Percentiles rank a stretch among this genome's conserved stretches.
Evolutionary conservation across 2,888 invertebrate species (phyloP).

Genomic region (Blastobasis lacticolella): DNA sequence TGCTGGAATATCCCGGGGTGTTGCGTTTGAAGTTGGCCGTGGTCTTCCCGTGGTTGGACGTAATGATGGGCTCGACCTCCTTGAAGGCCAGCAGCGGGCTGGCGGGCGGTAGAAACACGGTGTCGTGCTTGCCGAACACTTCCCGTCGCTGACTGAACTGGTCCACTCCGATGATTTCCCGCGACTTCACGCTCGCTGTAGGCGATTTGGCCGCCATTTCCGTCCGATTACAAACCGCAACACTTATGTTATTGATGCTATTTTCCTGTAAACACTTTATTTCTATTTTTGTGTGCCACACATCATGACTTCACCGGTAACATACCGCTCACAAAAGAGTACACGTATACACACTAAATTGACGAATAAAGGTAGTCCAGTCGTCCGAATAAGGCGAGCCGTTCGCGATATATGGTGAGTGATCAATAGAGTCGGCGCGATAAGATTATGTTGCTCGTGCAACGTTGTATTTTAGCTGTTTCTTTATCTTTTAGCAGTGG

Average conservation of each 20-base stretch:
- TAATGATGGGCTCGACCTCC: conserved; percentile 54
- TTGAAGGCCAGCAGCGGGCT: conserved; percentile 46
- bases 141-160: conserved; percentile 70
- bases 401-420: conserved; percentile 66
- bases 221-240: conserved; percentile 70
- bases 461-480: conserved; percentile 52
- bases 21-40: conserved; percentile 64
- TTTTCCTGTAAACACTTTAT: conserved; percentile 68
- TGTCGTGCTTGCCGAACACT: conserved; percentile 67
- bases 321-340: conserved; percentile 57
- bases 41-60: conserved; percentile 64
- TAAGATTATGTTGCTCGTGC: conserved; percentile 61
- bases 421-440: conserved; percentile 67
- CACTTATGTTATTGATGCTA: conserved; percentile 68
- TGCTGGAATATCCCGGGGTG: conserved; percentile 58
- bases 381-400: conserved; percentile 64
- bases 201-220: conserved; percentile 69
- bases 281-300: conserved; percentile 67
- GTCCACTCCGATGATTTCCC: conserved; percentile 65
- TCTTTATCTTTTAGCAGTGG: conserved; percentile 68
- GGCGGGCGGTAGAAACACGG: conserved; percentile 60
- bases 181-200: conserved; percentile 63
- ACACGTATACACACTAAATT: conserved; percentile 61
- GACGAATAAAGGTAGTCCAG: conserved; percentile 65
- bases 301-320: conserved; percentile 71